Conservation (phyloP, 2,888 invertebrate genomes). For the Pyralis farinalis region DNA sequence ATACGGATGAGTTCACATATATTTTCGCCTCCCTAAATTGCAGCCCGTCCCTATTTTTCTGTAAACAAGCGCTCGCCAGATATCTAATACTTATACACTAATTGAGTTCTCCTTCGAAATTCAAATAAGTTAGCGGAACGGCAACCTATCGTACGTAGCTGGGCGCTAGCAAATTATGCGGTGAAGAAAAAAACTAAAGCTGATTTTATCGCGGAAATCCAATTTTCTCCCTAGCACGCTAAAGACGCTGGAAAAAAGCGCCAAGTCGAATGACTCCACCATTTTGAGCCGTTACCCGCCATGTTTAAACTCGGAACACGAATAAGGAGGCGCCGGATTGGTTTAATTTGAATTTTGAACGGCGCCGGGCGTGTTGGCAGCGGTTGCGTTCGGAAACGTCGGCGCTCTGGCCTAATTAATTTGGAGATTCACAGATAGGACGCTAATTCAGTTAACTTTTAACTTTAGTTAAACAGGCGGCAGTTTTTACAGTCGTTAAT, state of each 20-base stretch:
- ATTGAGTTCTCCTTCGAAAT: constrained; percentile 67
- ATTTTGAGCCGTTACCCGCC: constrained; percentile 73
- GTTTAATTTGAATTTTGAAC: constrained; percentile 80
- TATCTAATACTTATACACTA: constrained; percentile 43
- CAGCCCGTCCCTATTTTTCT: not conserved
- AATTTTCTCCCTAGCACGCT: constrained; percentile 80
- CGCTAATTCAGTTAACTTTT: constrained; percentile 75
- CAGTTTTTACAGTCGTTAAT: constrained; percentile 66
- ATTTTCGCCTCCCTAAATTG: constrained; percentile 2
- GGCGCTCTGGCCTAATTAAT: constrained; percentile 69
- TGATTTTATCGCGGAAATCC: constrained; percentile 81
- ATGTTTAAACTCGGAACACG: constrained; percentile 76
- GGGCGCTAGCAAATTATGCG: constrained; percentile 64
- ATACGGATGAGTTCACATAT: constrained; percentile 8
- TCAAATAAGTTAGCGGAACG: constrained; percentile 59
- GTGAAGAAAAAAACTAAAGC: constrained; percentile 68
- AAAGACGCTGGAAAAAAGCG: constrained; percentile 79
- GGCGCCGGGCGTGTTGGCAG: constrained; percentile 58
- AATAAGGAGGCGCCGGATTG: constrained; percentile 80
- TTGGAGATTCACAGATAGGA: constrained; percentile 75
- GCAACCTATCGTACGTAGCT: constrained; percentile 48
- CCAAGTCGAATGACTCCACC: constrained; percentile 78
- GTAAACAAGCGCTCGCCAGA: constrained; percentile 6
- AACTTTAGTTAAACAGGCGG: constrained; percentile 65
- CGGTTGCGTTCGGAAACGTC: constrained; percentile 42